Conservation (phyloP, 64 coral and sea anemone genomes). For the Stichodactyla helianthus region DNA sequence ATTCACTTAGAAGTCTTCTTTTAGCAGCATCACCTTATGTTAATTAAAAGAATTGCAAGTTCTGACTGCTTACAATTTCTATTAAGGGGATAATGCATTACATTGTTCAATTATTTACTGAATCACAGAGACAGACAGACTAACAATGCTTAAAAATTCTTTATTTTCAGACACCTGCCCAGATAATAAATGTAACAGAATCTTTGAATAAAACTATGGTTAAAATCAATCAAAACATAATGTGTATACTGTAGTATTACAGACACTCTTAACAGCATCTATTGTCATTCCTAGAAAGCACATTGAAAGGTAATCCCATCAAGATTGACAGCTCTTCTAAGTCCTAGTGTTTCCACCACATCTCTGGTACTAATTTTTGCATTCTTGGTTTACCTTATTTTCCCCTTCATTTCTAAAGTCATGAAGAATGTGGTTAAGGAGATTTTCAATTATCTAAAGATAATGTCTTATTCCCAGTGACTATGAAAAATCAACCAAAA, state of each 20-base stretch:
- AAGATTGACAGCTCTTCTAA: too few species aligned
- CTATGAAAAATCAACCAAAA: not conserved
- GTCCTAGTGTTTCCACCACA: too few species aligned
- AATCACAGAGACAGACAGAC: not conserved
- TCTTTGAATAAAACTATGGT: constrained; percentile 30
- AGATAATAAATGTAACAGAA: constrained; percentile 18
- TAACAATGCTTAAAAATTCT: constrained; percentile 15
- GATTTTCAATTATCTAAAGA: not conserved
- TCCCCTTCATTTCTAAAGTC: too few species aligned
- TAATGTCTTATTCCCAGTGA: not conserved
- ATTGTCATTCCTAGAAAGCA: not conserved
- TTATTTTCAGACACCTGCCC: constrained; percentile 16
- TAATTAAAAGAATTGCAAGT: too few species aligned
- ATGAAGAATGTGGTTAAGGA: too few species aligned
- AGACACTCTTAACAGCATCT: not conserved
- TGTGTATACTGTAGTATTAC: not conserved
- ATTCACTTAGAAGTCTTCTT: too few species aligned
- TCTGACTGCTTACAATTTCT: too few species aligned
- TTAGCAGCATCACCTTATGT: too few species aligned
- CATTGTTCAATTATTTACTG: too few species aligned
- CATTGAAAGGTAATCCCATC: not conserved
- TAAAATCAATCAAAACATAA: constrained; percentile 23
- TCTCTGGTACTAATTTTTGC: too few species aligned
- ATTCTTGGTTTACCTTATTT: too few species aligned
- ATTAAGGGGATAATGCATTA: too few species aligned